A percentile compares a stretch with the other conserved stretches of the same genome.
These are phyloP conservation scores for Nettapus auritus DNA, from an alignment of 2,113 vertebrate species.

Conservation along the genomic window DNA sequence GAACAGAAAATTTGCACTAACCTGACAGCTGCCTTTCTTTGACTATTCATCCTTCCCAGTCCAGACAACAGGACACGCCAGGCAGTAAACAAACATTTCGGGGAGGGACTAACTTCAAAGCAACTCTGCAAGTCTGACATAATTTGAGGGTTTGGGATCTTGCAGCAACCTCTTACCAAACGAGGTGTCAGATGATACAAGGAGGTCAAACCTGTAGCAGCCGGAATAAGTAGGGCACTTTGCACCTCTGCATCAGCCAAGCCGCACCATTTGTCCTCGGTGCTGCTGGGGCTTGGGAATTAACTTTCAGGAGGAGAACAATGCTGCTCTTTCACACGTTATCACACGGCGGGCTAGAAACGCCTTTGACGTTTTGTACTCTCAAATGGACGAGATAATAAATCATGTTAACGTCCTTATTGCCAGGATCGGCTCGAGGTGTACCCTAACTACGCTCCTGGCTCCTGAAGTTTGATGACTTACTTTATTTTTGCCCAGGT, in stretches of 20 bases:
- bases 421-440: background rate
- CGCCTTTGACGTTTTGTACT: background rate
- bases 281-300: background rate
- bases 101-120: conserved; percentile 56
- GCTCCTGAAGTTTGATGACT: background rate
- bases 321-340: background rate
- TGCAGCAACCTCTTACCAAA: conserved; percentile 53
- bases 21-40: conserved; percentile 1
- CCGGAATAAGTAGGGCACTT: conserved; percentile 6
- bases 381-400: background rate
- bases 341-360: rapidly evolving
- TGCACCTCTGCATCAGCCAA: background rate
- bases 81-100: conserved; percentile 26
- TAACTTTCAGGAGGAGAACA: background rate
- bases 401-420: rapidly evolving
- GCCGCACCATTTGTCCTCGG: background rate
- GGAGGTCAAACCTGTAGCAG: conserved; percentile 58
- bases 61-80: conserved; percentile 23
- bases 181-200: conserved; percentile 41
- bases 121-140: conserved; percentile 29
- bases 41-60: conserved; percentile 47
- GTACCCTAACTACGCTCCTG: background rate
- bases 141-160: conserved; percentile 59
- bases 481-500: background rate
- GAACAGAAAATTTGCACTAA: background rate